Percentiles rank a stretch among this genome's conserved stretches.
Conservation (phyloP, 1,140 invertebrate genomes). For the Palaemon carinicauda region DNA sequence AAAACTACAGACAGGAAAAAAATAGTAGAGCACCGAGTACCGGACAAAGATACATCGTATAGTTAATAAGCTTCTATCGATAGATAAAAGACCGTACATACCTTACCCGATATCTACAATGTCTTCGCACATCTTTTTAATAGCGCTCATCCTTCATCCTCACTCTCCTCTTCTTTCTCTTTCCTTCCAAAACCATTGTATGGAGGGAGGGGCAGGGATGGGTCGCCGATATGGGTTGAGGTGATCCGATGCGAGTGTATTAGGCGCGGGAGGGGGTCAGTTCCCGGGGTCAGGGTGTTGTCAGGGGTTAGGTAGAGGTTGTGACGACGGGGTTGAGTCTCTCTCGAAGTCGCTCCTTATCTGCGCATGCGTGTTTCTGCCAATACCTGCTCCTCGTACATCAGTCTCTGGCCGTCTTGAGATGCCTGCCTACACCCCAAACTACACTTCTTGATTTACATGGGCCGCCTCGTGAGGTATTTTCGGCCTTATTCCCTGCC, state of each 20-base stretch:
- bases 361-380: conserved; percentile 50
- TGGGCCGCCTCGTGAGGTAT: background rate
- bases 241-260: background rate
- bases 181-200: no score
- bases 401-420: conserved; percentile 17
- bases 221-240: background rate
- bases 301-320: background rate
- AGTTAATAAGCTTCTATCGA: no score
- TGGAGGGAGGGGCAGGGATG: background rate
- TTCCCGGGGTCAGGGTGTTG: background rate
- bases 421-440: conserved; percentile 36
- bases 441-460: conserved; percentile 46
- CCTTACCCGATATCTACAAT: no score
- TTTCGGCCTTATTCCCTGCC: conserved; percentile 13
- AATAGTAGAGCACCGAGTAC: no score
- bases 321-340: background rate
- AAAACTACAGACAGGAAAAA: no score
- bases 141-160: no score
- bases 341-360: conserved; percentile 3
- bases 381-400: conserved; percentile 45
- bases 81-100: no score
- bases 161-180: no score
- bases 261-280: background rate
- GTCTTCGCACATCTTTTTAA: no score
- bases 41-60: no score